Evolutionary conservation across 2,888 invertebrate species (phyloP), one percentile per base, ranked within the genome.

Genomic region (Caenorhabditis sp.): DNA sequence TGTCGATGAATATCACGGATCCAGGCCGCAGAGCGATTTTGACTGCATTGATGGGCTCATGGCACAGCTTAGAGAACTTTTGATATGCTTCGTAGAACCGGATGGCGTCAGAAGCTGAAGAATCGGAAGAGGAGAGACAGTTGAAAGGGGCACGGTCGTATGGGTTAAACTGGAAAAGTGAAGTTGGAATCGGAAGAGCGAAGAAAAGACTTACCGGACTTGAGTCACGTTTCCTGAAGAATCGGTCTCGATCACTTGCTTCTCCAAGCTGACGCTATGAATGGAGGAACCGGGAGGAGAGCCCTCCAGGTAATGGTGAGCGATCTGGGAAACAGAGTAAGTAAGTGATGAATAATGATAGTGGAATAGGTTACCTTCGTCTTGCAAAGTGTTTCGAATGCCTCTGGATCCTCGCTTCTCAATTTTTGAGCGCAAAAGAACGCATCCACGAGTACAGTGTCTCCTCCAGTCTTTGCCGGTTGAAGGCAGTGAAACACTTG

Each of bases 371-470:
- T 15, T 2, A 86, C 77, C 41, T 77, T 80, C 13, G 68, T 80
- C 6, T 65, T 73, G 7, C 80, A 68, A 3, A 94, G 91, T 58
- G 92, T 90, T 7, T 92, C 89, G 85, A 92, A 94, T 53, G 92
- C 91, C 17, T 91, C 90, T 0, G 92, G 92, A 85, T 91, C 89
- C 0, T 91, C 90, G 1, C 56, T 53, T 59, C 68, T 80, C 39
- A 84, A 35, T 9, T 91, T 90, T 8, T 90, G 88, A 0, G 93
- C 93, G 5, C 93, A 93, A 63, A 92, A 91, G 86, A 93, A 93
- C 0, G 94, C 94, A 86, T 94, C 94, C 0, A 93, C 93, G 2
- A 94, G 90, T 45, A 93, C 90, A 0, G 93, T 94, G 80, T 93
- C 92, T 0, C 94, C 94, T 0, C 94, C 94, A 4, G 85, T 89